Evolutionary conservation across 2,888 invertebrate species (phyloP).

Genomic region (Cremastinae sp.): DNA sequence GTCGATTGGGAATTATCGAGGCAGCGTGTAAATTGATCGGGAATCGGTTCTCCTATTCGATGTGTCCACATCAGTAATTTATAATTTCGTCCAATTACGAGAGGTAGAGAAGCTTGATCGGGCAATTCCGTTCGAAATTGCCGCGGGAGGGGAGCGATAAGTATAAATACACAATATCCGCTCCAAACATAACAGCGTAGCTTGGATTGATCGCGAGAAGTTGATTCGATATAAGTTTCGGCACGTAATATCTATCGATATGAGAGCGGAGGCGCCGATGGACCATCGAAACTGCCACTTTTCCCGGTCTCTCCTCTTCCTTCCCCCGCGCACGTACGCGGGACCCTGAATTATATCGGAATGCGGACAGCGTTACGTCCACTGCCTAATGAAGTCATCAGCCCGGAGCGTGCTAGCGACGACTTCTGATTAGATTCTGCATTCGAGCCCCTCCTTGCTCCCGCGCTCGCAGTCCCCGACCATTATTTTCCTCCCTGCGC

Average conservation of each 20-base stretch:
- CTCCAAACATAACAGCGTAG: no score
- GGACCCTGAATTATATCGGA: slow-evolving; percentile 66
- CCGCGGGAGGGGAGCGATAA: no score
- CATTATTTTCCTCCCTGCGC: slow-evolving; percentile 43
- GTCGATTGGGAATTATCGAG: background rate
- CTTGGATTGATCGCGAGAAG: slow-evolving; percentile 9
- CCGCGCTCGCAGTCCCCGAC: slow-evolving; percentile 39
- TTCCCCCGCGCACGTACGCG: slow-evolving; percentile 1
- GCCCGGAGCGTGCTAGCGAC: slow-evolving; percentile 74
- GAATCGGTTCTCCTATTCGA: background rate
- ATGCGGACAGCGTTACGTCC: slow-evolving; percentile 74
- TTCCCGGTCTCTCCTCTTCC: slow-evolving; percentile 24
- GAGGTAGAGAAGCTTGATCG: no score
- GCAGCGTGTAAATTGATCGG: background rate
- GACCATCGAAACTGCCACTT: slow-evolving; percentile 23
- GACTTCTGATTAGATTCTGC: slow-evolving; percentile 76
- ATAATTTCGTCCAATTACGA: no score
- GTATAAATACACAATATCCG: no score
- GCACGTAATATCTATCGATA: slow-evolving; percentile 55
- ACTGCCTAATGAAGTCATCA: slow-evolving; percentile 78
- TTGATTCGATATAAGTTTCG: slow-evolving; percentile 48
- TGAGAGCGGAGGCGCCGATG: slow-evolving; percentile 14
- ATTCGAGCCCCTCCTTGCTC: slow-evolving; percentile 57
- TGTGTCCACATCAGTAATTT: no score
- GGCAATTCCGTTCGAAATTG: background rate